Evolutionary conservation across 2,113 vertebrate genomes (phyloP), one percentile per base, ranked within the genome.

Genomic region (Antigone vipio): DNA sequence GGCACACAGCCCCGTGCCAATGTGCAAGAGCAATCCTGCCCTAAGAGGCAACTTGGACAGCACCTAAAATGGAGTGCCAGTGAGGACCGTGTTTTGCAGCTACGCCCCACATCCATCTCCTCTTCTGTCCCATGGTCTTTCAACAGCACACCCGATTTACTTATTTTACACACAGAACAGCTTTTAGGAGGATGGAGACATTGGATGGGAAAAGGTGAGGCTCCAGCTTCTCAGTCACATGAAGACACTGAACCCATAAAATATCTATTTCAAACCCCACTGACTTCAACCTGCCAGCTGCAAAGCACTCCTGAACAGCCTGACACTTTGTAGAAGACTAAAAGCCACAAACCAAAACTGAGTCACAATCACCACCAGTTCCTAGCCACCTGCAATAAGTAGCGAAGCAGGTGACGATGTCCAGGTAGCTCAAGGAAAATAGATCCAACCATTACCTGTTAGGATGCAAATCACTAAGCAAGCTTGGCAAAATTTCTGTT

Each of bases 61-160:
- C 42, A n/a, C 23, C 45, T 75, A 8, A 24, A 7, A 32, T 9
- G 24, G 24, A 12, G 7, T 26, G 24, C 16, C 32, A 22, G 35
- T 4, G 11, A 50, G 50, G 34, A 29, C 35, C 38, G 21, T 21
- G 26, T 12, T 81, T 63, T 59, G 14, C 47, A 77, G 0, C 30
- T 78, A n/a, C 4, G 0, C 20, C 45, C 11, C 2, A 3, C 19
- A 15, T 23, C 17, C 19, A 15, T 23, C 17, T 44, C 29, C 22
- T 69, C 35, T 42, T 79, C 45, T 81, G n/a, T 60, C 16, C 42
- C 15, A 9, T 7, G 9, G 40, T 7, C 62, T 64, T 80, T 59
- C 27, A 59, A 22, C 13, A 72, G 27, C 60, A n/a, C 23, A 30
- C 32, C 27, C 15, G 17, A 49, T 82, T 59, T 49, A 35, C 15